phyloP scores from a whole-genome alignment of 2,113 vertebrate genomes.

The Mustelus asterias region DNA sequence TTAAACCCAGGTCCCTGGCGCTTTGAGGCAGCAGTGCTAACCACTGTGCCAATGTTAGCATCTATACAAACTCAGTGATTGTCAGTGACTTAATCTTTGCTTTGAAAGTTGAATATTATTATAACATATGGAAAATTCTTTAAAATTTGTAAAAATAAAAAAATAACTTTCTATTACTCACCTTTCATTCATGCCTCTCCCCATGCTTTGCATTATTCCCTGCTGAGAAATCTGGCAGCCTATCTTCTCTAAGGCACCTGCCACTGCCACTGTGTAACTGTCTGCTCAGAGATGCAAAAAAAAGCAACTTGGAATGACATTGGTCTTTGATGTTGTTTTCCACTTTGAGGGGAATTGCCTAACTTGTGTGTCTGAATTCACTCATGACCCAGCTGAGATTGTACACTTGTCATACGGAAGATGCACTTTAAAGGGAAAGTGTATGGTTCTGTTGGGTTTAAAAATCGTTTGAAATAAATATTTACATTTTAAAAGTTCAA shows the following conservation, averaged over 20 bases:
- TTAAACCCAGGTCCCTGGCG: too few species aligned
- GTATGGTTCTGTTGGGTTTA: not conserved
- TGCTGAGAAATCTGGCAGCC: not conserved
- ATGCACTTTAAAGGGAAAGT: not conserved
- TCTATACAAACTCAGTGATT: not conserved
- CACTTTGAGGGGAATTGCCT: not conserved
- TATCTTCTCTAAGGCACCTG: not conserved
- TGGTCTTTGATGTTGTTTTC: not conserved
- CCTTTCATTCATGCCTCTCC: not conserved
- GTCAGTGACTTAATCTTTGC: not conserved
- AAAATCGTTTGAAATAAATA: slow-evolving; percentile 22
- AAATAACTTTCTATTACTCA: not conserved
- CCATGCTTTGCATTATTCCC: not conserved
- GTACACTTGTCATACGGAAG: not conserved
- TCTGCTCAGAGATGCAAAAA: not conserved
- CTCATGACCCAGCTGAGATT: not conserved
- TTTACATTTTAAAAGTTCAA: not conserved
- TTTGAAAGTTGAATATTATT: not conserved
- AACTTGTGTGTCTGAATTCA: not conserved
- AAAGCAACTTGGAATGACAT: not conserved
- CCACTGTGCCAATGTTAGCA: not conserved
- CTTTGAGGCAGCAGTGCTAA: too few species aligned
- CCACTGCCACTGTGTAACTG: not conserved
- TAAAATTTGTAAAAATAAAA: not conserved
- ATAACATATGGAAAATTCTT: not conserved